Base-by-base conservation (phyloP, 2,113 vertebrate genomes). In the Gopherus evgoodei region DNA sequence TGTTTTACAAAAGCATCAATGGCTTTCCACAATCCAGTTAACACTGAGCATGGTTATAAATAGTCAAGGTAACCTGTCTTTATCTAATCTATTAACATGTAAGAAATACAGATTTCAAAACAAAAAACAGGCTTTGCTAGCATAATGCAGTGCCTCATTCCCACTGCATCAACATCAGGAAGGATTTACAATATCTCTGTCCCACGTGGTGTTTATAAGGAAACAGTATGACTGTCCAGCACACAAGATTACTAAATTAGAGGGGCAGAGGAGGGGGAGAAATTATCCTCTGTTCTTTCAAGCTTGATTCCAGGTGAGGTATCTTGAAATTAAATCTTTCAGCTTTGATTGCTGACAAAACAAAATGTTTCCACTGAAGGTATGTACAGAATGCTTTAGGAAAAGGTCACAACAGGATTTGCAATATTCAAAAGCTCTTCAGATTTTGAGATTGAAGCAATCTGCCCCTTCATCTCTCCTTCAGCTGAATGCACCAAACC, bases 391-490 rank as follows among this genome's bases (percentile, higher is more conserved):
- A 25, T 38, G 52, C 52, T 96, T 89, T 91, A 59, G 31, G 56
- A 90, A 95, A 89, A 90, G 19, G 27, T 96, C 84, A 96, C 94
- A 93, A 95, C 12, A 93, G 7, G 8, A 91, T 90, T 78, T 49
- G 29, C 27, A 91, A 86, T 91, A 83, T 85, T 90, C 3, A 62
- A 93, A 49, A 92, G 86, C 35, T 95, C 11, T 56, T 93, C n/a
- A 62, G 57, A 93, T 94, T 88, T 96, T 38, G 93, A 16, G 27
- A 76, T 35, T 78, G 86, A 88, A 89, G 54, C 44, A 87, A 87
- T n/a, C 56, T 83, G 6, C 42, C 27, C 42, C 90, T 97, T 95
- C 59, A 88, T 84, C 76, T 95, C 88, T 89, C 42, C 88, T 93
- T 91, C 95, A 96, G 93, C 0, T 87, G 21, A 89, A 65, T 52